Conservation (phyloP, 2,113 vertebrate species). For the Notarius quadriscutis region DNA sequence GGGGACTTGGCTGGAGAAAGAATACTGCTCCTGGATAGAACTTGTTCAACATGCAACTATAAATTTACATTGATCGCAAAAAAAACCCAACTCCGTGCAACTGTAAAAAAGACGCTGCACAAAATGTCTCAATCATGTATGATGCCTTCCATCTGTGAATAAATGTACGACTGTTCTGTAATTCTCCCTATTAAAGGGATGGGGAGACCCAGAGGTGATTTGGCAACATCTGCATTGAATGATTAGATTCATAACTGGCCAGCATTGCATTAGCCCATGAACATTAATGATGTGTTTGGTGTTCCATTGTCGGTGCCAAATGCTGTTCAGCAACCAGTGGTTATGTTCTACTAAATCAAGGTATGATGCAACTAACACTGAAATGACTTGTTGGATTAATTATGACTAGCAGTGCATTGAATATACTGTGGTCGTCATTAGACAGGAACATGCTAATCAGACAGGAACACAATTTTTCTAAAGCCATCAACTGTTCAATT, state of each 20-base stretch:
- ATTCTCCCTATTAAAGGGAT: background rate
- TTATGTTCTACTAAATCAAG: conserved; percentile 4
- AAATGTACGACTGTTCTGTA: background rate
- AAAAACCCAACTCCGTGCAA: background rate
- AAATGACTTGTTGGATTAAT: background rate
- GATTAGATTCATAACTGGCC: conserved; percentile 21
- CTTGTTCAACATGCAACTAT: background rate
- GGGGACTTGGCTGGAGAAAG: background rate
- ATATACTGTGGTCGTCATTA: too few species aligned
- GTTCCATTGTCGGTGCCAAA: conserved; percentile 2
- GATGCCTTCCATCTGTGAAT: background rate
- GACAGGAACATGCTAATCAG: background rate
- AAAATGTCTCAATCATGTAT: background rate
- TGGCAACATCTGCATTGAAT: conserved; percentile 25
- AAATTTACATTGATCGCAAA: background rate
- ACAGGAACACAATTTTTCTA: too few species aligned
- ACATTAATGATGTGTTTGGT: conserved; percentile 14
- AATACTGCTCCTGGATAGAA: background rate
- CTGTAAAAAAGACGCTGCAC: background rate
- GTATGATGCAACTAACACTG: background rate
- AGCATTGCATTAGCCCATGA: conserved; percentile 4
- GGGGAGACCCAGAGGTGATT: conserved; percentile 3
- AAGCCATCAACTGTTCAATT: background rate
- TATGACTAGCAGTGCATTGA: background rate
- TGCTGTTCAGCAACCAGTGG: background rate